Evolutionary conservation across 2,888 invertebrate species (phyloP).

Genomic region (Limulus polyphemus): DNA sequence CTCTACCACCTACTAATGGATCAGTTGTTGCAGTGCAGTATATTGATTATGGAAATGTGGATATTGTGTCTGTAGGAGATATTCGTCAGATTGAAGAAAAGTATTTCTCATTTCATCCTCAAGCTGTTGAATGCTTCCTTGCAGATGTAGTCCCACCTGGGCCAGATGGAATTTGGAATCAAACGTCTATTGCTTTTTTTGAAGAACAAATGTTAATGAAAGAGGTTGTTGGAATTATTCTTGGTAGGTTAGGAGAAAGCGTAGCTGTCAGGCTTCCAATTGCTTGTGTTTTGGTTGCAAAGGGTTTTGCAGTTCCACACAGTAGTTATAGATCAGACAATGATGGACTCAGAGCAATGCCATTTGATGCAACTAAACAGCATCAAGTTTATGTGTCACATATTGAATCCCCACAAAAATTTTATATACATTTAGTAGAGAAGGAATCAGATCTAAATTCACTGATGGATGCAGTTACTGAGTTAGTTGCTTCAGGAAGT

Average conservation of each 20-base stretch:
- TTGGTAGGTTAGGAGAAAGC: slow-evolving; percentile 4
- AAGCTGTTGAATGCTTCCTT: slow-evolving; percentile 16
- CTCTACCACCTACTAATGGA: neutral
- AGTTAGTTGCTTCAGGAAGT: too few relatives aligned
- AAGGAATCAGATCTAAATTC: neutral
- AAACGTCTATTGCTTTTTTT: slow-evolving; percentile 8
- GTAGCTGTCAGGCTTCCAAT: slow-evolving; percentile 14
- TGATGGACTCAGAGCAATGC: too few relatives aligned
- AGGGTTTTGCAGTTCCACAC: slow-evolving; percentile 3
- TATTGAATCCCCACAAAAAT: slow-evolving; percentile 9
- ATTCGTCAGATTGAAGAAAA: slow-evolving; percentile 9
- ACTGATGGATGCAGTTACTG: too few relatives aligned
- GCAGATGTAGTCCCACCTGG: slow-evolving; percentile 12
- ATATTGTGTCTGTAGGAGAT: slow-evolving; percentile 4
- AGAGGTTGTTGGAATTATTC: slow-evolving; percentile 8
- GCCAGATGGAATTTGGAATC: slow-evolving; percentile 3
- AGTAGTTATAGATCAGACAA: too few relatives aligned
- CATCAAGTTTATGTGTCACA: too few relatives aligned
- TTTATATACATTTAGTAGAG: slow-evolving; percentile 9
- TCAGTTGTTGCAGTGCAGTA: slow-evolving; percentile 7
- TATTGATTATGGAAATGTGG: slow-evolving; percentile 17
- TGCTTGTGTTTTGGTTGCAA: slow-evolving; percentile 14
- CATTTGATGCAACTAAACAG: too few relatives aligned
- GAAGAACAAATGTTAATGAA: slow-evolving; percentile 6
- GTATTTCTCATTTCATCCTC: neutral